phyloP scores from a whole-genome alignment of 2,888 invertebrate species.

The Eilema caniola region DNA sequence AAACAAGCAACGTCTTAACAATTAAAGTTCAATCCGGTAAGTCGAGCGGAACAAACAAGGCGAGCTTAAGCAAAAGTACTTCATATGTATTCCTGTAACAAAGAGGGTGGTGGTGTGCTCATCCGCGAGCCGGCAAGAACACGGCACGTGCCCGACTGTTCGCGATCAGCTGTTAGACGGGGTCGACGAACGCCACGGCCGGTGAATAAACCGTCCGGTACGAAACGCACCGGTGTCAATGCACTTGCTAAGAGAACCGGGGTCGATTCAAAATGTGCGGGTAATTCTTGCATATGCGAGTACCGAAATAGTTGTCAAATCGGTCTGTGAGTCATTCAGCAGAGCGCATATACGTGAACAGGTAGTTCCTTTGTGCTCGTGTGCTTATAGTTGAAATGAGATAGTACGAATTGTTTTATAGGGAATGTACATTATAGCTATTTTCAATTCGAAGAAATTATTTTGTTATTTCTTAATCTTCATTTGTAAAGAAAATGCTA shows the following conservation, averaged over 20 bases:
- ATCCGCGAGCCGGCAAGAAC: slow-evolving; percentile 41
- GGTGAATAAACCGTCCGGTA: slow-evolving; percentile 61
- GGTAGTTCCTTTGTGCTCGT: slow-evolving; percentile 13
- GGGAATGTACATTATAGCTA: neutral
- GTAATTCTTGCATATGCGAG: slow-evolving; percentile 46
- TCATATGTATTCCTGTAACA: slow-evolving; percentile 25
- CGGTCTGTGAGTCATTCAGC: slow-evolving; percentile 42
- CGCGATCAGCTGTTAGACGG: slow-evolving; percentile 68
- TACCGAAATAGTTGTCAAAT: slow-evolving; percentile 46
- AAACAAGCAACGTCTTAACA: slow-evolving; percentile 1
- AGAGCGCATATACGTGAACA: slow-evolving; percentile 23
- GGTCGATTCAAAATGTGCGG: slow-evolving; percentile 51
- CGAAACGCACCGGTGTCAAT: slow-evolving; percentile 61
- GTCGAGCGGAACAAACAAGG: slow-evolving; percentile 23
- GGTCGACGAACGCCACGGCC: slow-evolving; percentile 63
- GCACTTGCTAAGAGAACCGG: slow-evolving; percentile 55
- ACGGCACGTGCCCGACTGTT: slow-evolving; percentile 62
- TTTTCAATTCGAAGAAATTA: neutral
- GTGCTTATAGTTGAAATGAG: slow-evolving; percentile 16
- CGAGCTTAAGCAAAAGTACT: slow-evolving; percentile 12
- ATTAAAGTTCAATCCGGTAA: slow-evolving; percentile 18
- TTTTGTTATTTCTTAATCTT: neutral
- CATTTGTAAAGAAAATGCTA: neutral
- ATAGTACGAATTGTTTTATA: slow-evolving; percentile 12
- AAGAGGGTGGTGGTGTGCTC: slow-evolving; percentile 38